Evolutionary conservation across 2,888 invertebrate species (phyloP).

Genomic region (Synergus umbraculus): DNA sequence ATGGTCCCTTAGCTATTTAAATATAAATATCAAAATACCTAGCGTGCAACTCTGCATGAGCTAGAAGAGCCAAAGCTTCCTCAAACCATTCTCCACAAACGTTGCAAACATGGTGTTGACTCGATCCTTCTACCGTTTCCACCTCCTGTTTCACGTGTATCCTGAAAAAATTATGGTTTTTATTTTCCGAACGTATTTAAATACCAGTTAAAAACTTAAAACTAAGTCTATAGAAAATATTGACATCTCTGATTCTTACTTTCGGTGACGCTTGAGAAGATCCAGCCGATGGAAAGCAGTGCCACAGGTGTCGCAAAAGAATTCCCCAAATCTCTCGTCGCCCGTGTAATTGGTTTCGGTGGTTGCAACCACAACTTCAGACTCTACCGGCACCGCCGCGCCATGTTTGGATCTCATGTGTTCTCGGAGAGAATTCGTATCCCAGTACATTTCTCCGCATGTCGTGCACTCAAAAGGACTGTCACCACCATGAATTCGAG

Average conservation of each 20-base stretch:
- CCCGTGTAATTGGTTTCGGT: conserved; percentile 80
- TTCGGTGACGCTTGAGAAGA: conserved; percentile 84
- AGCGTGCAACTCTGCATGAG: conserved; percentile 89
- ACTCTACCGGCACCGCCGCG: conserved; percentile 61
- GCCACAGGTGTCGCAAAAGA: conserved; percentile 86
- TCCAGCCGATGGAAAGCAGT: conserved; percentile 89
- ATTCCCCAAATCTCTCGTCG: conserved; percentile 81
- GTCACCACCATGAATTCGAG: conserved; percentile 88
- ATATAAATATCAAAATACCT: conserved; percentile 68
- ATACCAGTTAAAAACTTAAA: not conserved
- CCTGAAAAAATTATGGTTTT: conserved; percentile 58
- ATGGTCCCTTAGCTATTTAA: too few species aligned
- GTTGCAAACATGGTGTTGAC: conserved; percentile 84
- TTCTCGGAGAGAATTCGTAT: conserved; percentile 80
- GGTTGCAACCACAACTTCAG: conserved; percentile 77
- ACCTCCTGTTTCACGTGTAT: conserved; percentile 74
- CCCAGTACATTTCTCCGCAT: conserved; percentile 92
- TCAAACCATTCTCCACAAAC: conserved; percentile 89
- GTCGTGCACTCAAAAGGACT: conserved; percentile 88
- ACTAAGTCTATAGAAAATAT: not conserved
- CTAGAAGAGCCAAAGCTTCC: conserved; percentile 86
- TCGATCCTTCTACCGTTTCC: conserved; percentile 68
- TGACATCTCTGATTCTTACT: conserved; percentile 68
- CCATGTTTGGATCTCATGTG: conserved; percentile 82
- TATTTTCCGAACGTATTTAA: not conserved